A percentile compares a stretch with the other conserved stretches of the same genome.
These are phyloP conservation scores for Holocentrus rufus DNA, from an alignment of 2,797 vertebrate species.

Conservation along the genomic window DNA sequence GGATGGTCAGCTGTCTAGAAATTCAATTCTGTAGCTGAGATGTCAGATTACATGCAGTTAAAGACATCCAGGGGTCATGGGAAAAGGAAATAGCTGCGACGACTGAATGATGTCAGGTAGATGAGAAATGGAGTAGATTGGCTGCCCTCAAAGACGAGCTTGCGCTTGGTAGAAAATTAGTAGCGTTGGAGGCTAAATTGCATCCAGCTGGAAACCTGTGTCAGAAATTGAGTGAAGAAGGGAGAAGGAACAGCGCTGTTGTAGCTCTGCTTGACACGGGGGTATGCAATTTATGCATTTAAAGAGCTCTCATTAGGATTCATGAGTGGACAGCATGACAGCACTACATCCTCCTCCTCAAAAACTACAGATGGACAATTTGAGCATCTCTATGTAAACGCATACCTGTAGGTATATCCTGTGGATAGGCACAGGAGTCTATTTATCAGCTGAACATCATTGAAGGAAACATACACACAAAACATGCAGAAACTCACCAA, in stretches of 20 bases:
- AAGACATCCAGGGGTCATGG: conserved; percentile 70
- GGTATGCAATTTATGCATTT: conserved; percentile 37
- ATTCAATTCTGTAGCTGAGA: conserved; percentile 73
- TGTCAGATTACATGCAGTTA: conserved; percentile 70
- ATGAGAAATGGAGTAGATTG: conserved; percentile 62
- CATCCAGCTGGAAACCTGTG: conserved; percentile 66
- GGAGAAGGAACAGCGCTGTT: conserved; percentile 29
- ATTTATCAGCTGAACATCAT: neutral
- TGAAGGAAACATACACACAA: neutral
- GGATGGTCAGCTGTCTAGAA: conserved; percentile 70
- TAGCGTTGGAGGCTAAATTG: conserved; percentile 73
- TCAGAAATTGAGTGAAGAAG: conserved; percentile 36
- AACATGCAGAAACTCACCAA: neutral
- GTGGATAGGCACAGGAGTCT: conserved; percentile 17
- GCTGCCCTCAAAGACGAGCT: conserved; percentile 44
- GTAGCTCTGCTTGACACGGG: conserved; percentile 43
- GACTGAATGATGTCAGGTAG: conserved; percentile 71
- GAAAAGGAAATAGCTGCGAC: conserved; percentile 69
- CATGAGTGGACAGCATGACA: conserved; percentile 35
- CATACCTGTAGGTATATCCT: conserved; percentile 18
- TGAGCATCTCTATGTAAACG: conserved; percentile 13
- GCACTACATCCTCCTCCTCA: conserved; percentile 37
- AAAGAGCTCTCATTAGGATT: conserved; percentile 46
- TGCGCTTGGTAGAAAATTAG: conserved; percentile 64
- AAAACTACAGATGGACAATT: conserved; percentile 27